Percentiles rank a stretch among this genome's conserved stretches.
Evolutionary conservation across 2,113 vertebrate species (phyloP).

Genomic region (Menidia beryllina): DNA sequence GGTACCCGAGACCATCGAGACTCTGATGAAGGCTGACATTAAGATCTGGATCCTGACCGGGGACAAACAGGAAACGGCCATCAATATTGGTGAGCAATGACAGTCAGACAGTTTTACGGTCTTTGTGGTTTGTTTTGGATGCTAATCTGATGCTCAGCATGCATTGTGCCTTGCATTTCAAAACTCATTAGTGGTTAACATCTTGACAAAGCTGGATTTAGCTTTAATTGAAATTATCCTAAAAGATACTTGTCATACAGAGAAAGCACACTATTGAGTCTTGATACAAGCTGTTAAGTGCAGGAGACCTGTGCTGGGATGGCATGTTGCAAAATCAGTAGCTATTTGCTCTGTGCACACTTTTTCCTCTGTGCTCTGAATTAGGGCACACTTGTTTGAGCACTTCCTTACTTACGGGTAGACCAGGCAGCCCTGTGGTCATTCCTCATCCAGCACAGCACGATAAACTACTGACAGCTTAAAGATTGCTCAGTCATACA

Average conservation of each 20-base stretch:
- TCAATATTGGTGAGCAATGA: conserved; percentile 91
- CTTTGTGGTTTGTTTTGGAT: too few relatives aligned
- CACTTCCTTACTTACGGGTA: conserved; percentile 23
- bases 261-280: not conserved
- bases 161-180: not conserved
- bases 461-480: conserved; percentile 54
- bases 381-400: conserved; percentile 13
- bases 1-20: conserved; percentile 98
- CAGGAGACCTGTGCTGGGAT: not conserved
- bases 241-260: not conserved
- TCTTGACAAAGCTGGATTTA: not conserved
- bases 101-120: not conserved
- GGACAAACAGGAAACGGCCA: conserved; percentile 98
- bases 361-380: conserved; percentile 13
- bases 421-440: conserved; percentile 39
- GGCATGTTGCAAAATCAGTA: not conserved
- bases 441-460: conserved; percentile 46
- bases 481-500: conserved; percentile 52
- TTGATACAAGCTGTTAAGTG: conserved; percentile 5
- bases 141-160: not conserved
- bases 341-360: not conserved
- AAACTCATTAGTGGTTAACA: not conserved
- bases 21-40: conserved; percentile 97
- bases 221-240: too few relatives aligned
- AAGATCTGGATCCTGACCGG: conserved; percentile 99